phyloP scores from a whole-genome alignment of 2,888 invertebrate genomes.

The Tenthredo scrophulariae region DNA sequence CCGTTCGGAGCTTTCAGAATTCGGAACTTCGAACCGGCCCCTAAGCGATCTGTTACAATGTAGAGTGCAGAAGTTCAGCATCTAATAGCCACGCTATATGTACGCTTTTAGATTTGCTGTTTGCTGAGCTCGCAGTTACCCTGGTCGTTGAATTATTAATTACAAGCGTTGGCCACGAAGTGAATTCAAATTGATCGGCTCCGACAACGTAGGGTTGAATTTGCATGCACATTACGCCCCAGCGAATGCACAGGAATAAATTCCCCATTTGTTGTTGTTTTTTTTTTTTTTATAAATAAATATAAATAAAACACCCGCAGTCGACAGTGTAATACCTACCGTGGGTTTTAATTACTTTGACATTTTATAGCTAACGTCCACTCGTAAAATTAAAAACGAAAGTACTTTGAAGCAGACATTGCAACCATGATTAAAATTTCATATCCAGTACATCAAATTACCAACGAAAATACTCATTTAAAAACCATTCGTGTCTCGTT shows the following conservation, averaged over 20 bases:
- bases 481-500: neutral
- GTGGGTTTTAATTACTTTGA: slow-evolving; percentile 10
- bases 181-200: slow-evolving; percentile 41
- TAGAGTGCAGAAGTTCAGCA: neutral
- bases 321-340: neutral
- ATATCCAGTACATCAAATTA: neutral
- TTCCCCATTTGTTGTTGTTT: neutral
- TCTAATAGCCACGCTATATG: neutral
- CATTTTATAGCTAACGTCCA: neutral
- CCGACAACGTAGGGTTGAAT: slow-evolving; percentile 7
- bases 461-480: slow-evolving; percentile 23
- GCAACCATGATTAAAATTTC: neutral
- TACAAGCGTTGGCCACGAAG: slow-evolving; percentile 1
- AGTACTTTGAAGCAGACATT: neutral
- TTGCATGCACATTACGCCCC: slow-evolving; percentile 36
- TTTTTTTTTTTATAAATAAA: neutral
- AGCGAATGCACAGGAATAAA: neutral
- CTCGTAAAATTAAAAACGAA: slow-evolving; percentile 13
- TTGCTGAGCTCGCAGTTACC: slow-evolving; percentile 31
- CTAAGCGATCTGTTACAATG: neutral
- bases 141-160: slow-evolving; percentile 46
- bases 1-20: too few species aligned
- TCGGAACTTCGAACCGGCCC: too few species aligned
- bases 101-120: neutral
- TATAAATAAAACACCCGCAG: neutral